Evolutionary conservation across 2,888 invertebrate species (phyloP).

Genomic region (Drosophila anomelani): DNA sequence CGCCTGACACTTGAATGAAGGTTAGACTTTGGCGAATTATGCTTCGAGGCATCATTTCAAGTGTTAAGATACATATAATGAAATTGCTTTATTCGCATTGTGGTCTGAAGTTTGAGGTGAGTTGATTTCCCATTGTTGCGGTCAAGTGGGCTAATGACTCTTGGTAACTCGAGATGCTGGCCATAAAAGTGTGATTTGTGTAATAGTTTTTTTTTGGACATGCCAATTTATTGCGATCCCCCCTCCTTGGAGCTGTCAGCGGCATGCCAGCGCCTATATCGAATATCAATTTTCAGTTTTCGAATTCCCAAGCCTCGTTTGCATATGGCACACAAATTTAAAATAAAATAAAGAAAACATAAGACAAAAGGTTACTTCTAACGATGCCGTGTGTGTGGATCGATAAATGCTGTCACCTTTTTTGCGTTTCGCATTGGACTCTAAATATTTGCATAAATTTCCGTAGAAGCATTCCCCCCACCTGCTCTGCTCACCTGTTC

Average conservation of each 20-base stretch:
- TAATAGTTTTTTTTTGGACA: constrained; percentile 22
- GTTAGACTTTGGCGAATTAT: constrained; percentile 54
- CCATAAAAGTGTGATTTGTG: constrained; percentile 35
- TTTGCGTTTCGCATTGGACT: constrained; percentile 44
- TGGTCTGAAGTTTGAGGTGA: constrained; percentile 34
- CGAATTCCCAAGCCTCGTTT: constrained; percentile 50
- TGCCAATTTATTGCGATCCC: constrained; percentile 35
- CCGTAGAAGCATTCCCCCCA: constrained; percentile 56
- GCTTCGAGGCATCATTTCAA: constrained; percentile 51
- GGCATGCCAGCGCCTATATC: constrained; percentile 48
- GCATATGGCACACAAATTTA: constrained; percentile 64
- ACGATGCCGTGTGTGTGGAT: constrained; percentile 48
- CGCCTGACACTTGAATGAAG: constrained; percentile 47
- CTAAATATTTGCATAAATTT: constrained; percentile 71
- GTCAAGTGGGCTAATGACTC: constrained; percentile 63
- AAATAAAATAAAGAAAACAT: neutral
- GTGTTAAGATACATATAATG: constrained; percentile 39
- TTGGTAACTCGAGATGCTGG: constrained; percentile 37
- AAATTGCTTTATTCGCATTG: constrained; percentile 57
- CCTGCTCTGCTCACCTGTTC: constrained; percentile 44
- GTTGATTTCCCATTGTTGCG: constrained; percentile 46
- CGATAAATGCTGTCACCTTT: constrained; percentile 65
- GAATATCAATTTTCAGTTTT: constrained; percentile 65
- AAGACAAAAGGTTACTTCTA: constrained; percentile 45
- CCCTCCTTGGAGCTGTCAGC: constrained; percentile 51